Conservation (phyloP, 2,113 vertebrate species). For the Nothobranchius kuhntae region DNA sequence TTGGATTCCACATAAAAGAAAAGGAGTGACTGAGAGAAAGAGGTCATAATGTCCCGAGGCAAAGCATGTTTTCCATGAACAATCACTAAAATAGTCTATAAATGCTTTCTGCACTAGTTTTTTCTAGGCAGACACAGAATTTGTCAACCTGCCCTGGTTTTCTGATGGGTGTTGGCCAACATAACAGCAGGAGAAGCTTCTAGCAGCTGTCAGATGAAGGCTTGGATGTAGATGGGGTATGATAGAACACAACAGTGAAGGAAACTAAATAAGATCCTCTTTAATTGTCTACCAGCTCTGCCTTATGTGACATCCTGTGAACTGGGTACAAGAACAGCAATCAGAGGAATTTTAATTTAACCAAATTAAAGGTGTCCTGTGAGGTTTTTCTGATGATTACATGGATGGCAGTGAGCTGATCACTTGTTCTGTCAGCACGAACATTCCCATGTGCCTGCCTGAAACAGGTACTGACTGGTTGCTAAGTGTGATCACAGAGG, state of each 20-base stretch:
- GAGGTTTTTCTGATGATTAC: constrained; percentile 6
- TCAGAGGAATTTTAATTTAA: constrained; percentile 3
- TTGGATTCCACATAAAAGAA: neutral
- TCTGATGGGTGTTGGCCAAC: constrained; percentile 7
- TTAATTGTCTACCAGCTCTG: constrained; percentile 5
- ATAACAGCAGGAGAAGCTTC: constrained; percentile 21
- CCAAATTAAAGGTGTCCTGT: constrained; percentile 25
- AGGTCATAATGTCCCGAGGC: neutral
- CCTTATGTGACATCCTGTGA: constrained; percentile 3
- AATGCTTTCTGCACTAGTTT: constrained; percentile 11
- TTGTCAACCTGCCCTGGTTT: constrained; percentile 27
- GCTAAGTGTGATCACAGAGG: neutral
- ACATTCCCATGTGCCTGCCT: neutral
- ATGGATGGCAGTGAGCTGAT: neutral
- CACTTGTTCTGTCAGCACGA: constrained; percentile 14
- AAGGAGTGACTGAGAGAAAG: neutral
- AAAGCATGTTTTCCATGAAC: constrained; percentile 10
- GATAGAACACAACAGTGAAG: constrained; percentile 15
- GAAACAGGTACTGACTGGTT: neutral
- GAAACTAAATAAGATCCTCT: constrained; percentile 19
- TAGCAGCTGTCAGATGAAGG: constrained; percentile 18
- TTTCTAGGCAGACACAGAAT: constrained; percentile 18
- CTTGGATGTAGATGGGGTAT: constrained; percentile 18
- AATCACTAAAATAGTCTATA: constrained; percentile 11
- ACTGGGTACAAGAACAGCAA: constrained; percentile 4